Percentiles rank a stretch among this genome's conserved stretches.
Conservation (phyloP, 2,797 vertebrate genomes). For the Sebastes iracundus region DNA sequence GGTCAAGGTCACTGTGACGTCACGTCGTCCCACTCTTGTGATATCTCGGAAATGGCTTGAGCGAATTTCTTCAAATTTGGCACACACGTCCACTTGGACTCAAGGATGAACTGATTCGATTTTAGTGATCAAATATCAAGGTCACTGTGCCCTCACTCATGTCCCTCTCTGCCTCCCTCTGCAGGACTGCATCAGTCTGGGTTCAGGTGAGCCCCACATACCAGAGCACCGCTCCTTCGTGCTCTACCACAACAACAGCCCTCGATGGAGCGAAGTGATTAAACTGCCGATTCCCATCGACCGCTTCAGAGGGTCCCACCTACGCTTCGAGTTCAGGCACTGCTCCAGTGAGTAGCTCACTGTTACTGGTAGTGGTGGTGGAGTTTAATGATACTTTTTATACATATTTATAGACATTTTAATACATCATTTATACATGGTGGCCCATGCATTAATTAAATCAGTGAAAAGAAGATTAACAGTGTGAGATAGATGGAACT, state of each 20-base stretch:
- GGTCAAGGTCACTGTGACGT: too few relatives aligned
- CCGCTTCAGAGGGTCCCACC: conserved; percentile 96
- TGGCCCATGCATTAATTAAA: neutral
- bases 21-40: too few relatives aligned
- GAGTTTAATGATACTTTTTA: neutral
- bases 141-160: too few relatives aligned
- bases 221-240: conserved; percentile 95
- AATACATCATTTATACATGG: neutral
- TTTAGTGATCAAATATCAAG: too few relatives aligned
- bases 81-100: too few relatives aligned
- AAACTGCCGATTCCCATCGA: conserved; percentile 97
- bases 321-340: conserved; percentile 98
- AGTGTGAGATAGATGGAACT: too few relatives aligned
- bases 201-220: conserved; percentile 91
- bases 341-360: conserved; percentile 91
- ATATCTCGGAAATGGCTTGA: too few relatives aligned
- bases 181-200: conserved; percentile 96
- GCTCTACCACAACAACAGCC: conserved; percentile 98
- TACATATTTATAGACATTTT: neutral
- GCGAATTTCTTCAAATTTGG: too few relatives aligned
- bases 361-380: neutral
- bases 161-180: too few relatives aligned
- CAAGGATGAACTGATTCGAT: too few relatives aligned
- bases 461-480: neutral
- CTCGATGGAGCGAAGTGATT: conserved; percentile 95